phyloP scores from a whole-genome alignment of 2,888 invertebrate species.

The Metellina segmentata region DNA sequence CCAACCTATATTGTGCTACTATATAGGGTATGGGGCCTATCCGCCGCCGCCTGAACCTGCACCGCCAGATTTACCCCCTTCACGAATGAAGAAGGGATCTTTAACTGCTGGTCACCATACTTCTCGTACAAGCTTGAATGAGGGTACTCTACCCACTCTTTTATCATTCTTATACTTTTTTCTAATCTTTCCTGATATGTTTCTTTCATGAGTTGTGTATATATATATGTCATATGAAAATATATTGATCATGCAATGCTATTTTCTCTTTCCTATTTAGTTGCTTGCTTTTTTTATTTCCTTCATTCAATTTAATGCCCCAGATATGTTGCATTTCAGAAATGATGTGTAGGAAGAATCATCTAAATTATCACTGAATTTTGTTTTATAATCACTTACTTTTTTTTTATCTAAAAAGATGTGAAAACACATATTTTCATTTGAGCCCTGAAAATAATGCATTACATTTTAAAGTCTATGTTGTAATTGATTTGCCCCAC shows the following conservation, averaged over 20 bases:
- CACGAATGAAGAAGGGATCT: conserved; percentile 77
- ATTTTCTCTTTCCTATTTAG: background rate
- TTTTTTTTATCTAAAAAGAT: too few species aligned
- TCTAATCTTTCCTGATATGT: conserved; percentile 38
- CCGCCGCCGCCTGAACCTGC: conserved; percentile 92
- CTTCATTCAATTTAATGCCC: background rate
- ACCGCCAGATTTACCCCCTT: conserved; percentile 85
- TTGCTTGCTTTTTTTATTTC: background rate
- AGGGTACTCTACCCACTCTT: conserved; percentile 77
- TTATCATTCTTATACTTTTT: conserved; percentile 70
- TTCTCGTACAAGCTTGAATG: conserved; percentile 77
- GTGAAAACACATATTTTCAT: too few species aligned
- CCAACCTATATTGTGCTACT: conserved; percentile 72
- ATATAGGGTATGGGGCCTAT: conserved; percentile 84
- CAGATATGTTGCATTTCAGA: too few species aligned
- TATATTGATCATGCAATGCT: conserved; percentile 43
- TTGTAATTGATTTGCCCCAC: too few species aligned
- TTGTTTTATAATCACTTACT: too few species aligned
- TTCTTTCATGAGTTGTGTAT: conserved; percentile 48
- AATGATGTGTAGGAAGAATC: too few species aligned
- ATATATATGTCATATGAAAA: conserved; percentile 51
- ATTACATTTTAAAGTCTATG: too few species aligned
- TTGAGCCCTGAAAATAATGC: too few species aligned
- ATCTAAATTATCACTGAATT: too few species aligned
- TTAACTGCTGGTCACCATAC: conserved; percentile 77